A percentile compares a stretch with the other conserved stretches of the same genome.
Conservation (phyloP, 2,888 invertebrate species). For the Metellina segmentata region DNA sequence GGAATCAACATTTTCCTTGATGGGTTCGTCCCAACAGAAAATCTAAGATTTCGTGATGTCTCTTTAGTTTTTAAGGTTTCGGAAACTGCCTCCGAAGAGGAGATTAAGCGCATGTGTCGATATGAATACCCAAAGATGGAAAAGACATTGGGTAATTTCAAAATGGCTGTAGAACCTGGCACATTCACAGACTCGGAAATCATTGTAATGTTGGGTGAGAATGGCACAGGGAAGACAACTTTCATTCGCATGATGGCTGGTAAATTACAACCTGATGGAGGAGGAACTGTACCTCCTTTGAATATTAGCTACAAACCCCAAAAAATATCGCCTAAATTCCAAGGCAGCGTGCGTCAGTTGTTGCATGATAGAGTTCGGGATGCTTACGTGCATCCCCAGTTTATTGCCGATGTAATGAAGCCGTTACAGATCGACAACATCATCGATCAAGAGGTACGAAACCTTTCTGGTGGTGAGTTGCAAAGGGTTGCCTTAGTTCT, state of each 20-base stretch:
- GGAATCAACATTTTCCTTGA: conserved; percentile 99
- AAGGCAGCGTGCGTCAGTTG: conserved; percentile 94
- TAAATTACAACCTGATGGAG: conserved; percentile 93
- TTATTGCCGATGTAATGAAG: conserved; percentile 99
- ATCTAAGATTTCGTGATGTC: conserved; percentile 97
- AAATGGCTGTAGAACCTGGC: conserved; percentile 90
- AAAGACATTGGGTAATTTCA: conserved; percentile 86
- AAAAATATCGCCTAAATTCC: conserved; percentile 98
- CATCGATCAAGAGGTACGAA: conserved; percentile 98
- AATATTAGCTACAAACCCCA: conserved; percentile 99
- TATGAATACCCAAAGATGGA: conserved; percentile 97
- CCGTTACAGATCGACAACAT: conserved; percentile 98
- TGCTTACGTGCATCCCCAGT: conserved; percentile 98
- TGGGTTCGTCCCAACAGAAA: conserved; percentile 99
- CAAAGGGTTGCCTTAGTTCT: conserved; percentile 97
- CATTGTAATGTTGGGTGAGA: conserved; percentile 95
- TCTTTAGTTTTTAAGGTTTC: conserved; percentile 98
- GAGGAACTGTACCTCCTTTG: conserved; percentile 90
- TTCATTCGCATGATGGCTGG: conserved; percentile 99
- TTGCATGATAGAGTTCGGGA: conserved; percentile 98
- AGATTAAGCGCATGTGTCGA: conserved; percentile 97
- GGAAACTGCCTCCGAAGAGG: conserved; percentile 98
- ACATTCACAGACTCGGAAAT: conserved; percentile 99
- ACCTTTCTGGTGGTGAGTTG: conserved; percentile 99
- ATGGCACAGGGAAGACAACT: conserved; percentile 99